Conservation (phyloP, 2,888 invertebrate genomes). For the Uloborus plumipes region DNA sequence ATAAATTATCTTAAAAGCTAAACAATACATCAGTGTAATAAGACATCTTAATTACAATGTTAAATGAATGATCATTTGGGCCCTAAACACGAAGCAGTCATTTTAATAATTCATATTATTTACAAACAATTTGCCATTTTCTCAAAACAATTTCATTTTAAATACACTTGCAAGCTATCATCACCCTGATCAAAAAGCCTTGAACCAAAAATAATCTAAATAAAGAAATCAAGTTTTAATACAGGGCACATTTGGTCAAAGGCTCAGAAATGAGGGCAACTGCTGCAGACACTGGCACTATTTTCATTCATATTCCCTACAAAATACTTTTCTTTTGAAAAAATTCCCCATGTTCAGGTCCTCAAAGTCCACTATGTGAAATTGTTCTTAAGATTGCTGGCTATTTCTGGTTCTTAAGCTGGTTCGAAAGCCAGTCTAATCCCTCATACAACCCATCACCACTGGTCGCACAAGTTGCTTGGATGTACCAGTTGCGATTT, state of each 20-base stretch:
- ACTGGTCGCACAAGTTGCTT: constrained; percentile 96
- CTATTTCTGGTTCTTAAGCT: constrained; percentile 85
- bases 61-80: constrained; percentile 62
- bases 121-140: constrained; percentile 61
- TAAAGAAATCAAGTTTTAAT: constrained; percentile 37
- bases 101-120: constrained; percentile 62
- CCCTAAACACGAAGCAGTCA: constrained; percentile 55
- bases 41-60: constrained; percentile 61
- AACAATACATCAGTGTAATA: constrained; percentile 60
- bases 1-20: constrained; percentile 64
- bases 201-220: constrained; percentile 18
- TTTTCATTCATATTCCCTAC: constrained; percentile 39
- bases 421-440: constrained; percentile 99
- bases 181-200: constrained; percentile 51
- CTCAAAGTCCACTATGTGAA: constrained; percentile 52
- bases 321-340: constrained; percentile 50
- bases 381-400: constrained; percentile 54
- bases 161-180: constrained; percentile 35
- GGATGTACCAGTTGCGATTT: constrained; percentile 93
- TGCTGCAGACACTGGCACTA: constrained; percentile 25
- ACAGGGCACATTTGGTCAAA: constrained; percentile 40
- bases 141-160: constrained; percentile 37
- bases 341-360: constrained; percentile 44
- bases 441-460: constrained; percentile 99
- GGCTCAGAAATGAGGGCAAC: constrained; percentile 49